These are phyloP conservation scores for Drosophila neocordata DNA, from an alignment of 1,140 invertebrate species.

Conservation along the genomic window DNA sequence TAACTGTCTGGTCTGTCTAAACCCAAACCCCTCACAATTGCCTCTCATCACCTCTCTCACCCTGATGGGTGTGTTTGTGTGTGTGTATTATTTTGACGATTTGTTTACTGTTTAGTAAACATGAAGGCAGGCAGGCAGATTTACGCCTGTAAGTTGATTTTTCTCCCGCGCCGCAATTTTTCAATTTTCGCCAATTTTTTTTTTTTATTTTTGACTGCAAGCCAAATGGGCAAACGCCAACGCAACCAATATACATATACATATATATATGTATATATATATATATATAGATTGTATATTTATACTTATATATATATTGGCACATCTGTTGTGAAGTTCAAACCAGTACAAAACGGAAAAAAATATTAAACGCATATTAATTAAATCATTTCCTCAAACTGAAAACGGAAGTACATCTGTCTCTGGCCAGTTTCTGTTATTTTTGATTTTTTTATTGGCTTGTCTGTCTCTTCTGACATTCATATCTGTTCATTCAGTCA, in stretches of 20 bases:
- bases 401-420: slow-evolving; percentile 23
- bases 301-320: neutral
- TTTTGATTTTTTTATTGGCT: neutral
- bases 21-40: neutral
- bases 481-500: slow-evolving; percentile 17
- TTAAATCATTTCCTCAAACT: slow-evolving; percentile 65
- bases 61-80: slow-evolving; percentile 21
- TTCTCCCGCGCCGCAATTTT: slow-evolving; percentile 28
- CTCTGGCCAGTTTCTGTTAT: slow-evolving; percentile 3
- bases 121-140: slow-evolving; percentile 47
- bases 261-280: too few relatives aligned
- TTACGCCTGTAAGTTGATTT: slow-evolving; percentile 72
- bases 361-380: slow-evolving; percentile 73
- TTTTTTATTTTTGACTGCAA: slow-evolving; percentile 35
- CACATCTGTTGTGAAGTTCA: slow-evolving; percentile 40
- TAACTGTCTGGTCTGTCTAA: slow-evolving; percentile 47
- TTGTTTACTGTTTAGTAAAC: slow-evolving; percentile 72
- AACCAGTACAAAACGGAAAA: slow-evolving; percentile 53
- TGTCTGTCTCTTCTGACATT: neutral
- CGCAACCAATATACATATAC: slow-evolving; percentile 28
- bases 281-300: neutral
- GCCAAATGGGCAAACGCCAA: slow-evolving; percentile 40
- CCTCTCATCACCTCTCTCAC: too few relatives aligned
- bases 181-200: slow-evolving; percentile 13
- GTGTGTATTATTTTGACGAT: slow-evolving; percentile 41